Conservation (phyloP, 2,888 invertebrate genomes). For the Trachelus troglodyta region DNA sequence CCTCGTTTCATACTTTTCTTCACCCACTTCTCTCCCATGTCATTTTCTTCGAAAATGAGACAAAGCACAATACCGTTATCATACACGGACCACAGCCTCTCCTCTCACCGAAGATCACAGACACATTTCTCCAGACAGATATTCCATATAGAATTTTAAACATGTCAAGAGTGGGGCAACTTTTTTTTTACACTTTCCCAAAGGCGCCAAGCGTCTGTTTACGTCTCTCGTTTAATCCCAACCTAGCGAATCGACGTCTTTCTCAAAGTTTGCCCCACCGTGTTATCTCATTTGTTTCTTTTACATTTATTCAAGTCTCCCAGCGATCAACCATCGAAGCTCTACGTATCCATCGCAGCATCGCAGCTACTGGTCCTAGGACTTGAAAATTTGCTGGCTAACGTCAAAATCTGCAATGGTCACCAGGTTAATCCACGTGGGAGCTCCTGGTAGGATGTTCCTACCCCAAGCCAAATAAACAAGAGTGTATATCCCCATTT, state of each 20-base stretch:
- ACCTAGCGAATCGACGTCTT: neutral
- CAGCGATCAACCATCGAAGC: neutral
- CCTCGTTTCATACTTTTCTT: conserved; percentile 4
- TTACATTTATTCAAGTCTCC: neutral
- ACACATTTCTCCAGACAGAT: neutral
- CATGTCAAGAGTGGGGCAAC: neutral
- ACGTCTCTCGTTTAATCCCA: neutral
- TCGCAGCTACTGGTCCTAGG: neutral
- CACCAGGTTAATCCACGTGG: neutral
- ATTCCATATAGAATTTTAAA: neutral
- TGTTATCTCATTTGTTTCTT: neutral
- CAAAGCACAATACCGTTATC: neutral
- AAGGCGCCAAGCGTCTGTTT: neutral
- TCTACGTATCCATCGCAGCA: too few species aligned
- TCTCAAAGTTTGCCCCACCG: neutral
- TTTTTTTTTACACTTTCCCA: neutral
- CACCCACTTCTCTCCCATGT: conserved; percentile 1
- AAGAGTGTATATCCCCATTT: conserved; percentile 50
- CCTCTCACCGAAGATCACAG: neutral
- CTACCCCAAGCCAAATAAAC: conserved; percentile 39
- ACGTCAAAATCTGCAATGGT: neutral
- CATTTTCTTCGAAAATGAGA: conserved; percentile 3
- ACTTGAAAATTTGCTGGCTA: neutral
- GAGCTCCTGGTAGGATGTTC: neutral
- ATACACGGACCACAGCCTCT: neutral